Conservation (phyloP, 64 coral and sea anemone species). For the Montipora cactus region DNA sequence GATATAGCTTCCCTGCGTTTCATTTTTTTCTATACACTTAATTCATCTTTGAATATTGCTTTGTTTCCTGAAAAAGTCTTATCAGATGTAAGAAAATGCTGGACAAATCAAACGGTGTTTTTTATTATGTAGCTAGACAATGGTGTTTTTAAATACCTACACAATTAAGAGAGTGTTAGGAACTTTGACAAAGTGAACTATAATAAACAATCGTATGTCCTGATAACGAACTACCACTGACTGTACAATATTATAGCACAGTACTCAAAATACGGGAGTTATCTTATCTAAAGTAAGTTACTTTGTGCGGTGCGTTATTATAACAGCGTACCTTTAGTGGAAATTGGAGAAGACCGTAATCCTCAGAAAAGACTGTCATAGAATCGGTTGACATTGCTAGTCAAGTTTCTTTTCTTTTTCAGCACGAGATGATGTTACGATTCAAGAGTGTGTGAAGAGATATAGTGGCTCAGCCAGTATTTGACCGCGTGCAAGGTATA, state of each 20-base stretch:
- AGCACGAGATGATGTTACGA: not conserved
- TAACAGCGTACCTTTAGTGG: not conserved
- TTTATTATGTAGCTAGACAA: not conserved
- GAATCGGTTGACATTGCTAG: constrained; percentile 19
- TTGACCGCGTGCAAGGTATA: too few relatives aligned
- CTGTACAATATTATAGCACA: too few relatives aligned
- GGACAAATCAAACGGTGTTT: not conserved
- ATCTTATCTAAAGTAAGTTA: not conserved
- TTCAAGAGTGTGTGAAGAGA: not conserved
- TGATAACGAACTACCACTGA: not conserved
- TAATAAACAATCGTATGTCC: not conserved
- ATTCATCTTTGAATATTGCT: not conserved
- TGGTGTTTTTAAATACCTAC: not conserved
- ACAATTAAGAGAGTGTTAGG: not conserved
- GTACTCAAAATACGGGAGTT: not conserved
- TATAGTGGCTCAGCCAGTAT: too few relatives aligned
- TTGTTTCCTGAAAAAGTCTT: too few relatives aligned
- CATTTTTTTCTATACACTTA: not conserved
- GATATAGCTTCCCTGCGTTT: not conserved
- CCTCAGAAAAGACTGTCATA: constrained; percentile 2
- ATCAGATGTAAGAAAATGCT: not conserved
- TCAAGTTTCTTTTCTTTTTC: not conserved
- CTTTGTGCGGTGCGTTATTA: not conserved
- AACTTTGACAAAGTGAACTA: not conserved
- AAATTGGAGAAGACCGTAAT: not conserved